Percentiles rank a stretch among this genome's conserved stretches.
These are phyloP conservation scores for Lepilemur ruficaudatus DNA, from an alignment of 2,797 vertebrate species.

Conservation along the genomic window DNA sequence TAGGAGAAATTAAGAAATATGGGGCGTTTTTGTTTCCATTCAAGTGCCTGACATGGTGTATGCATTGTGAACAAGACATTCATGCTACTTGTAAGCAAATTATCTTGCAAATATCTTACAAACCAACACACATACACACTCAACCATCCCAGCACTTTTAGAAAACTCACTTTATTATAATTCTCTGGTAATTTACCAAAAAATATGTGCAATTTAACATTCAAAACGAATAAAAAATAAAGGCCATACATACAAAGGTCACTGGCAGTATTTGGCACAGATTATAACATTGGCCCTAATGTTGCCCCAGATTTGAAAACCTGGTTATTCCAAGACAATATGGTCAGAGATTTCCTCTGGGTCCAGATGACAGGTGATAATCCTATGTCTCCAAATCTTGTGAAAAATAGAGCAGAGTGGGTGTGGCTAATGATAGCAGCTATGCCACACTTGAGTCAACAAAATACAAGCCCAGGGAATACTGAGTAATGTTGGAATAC, in stretches of 20 bases:
- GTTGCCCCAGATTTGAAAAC: not conserved
- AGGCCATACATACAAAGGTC: not conserved
- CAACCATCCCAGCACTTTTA: not conserved
- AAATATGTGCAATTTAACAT: not conserved
- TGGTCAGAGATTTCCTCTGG: constrained; percentile 56
- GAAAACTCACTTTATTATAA: not conserved
- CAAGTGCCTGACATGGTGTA: not conserved
- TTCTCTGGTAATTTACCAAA: not conserved
- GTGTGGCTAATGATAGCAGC: constrained; percentile 51
- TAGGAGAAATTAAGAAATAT: not conserved
- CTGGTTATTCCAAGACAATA: constrained; percentile 49
- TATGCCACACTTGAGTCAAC: constrained; percentile 67
- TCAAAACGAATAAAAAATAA: not conserved
- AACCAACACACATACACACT: not conserved
- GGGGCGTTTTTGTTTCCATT: not conserved
- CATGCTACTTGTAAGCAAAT: not conserved
- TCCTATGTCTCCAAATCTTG: constrained; percentile 40
- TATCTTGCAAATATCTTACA: not conserved
- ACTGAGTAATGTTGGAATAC: not conserved
- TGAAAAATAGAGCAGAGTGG: constrained; percentile 70
- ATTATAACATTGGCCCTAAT: constrained; percentile 34
- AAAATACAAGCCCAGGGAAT: constrained; percentile 70
- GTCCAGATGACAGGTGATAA: constrained; percentile 17
- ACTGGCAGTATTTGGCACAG: not conserved
- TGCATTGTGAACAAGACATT: not conserved